Evolutionary conservation across 2,113 vertebrate genomes (phyloP).

Genomic region (Suricata suricatta): DNA sequence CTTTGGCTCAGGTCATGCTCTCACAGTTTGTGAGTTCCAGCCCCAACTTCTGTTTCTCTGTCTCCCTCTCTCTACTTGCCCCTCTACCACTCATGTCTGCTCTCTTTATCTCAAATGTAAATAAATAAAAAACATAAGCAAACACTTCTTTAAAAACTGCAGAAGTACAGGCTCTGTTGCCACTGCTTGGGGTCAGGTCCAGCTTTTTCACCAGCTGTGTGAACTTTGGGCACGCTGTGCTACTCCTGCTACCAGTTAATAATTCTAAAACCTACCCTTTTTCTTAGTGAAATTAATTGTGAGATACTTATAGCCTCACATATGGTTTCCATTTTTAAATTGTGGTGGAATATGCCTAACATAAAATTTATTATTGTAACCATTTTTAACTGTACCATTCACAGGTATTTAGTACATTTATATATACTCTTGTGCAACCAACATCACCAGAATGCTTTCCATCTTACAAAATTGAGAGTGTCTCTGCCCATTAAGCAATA

Average conservation of each 20-base stretch:
- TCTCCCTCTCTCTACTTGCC: no score
- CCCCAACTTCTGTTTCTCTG: no score
- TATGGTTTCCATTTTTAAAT: neutral
- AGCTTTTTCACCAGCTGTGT: neutral
- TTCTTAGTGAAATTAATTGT: neutral
- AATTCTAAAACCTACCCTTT: neutral
- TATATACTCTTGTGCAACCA: neutral
- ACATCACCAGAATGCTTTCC: neutral
- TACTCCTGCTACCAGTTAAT: neutral
- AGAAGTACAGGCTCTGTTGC: neutral
- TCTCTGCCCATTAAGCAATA: neutral
- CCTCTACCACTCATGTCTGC: no score
- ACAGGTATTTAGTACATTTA: neutral
- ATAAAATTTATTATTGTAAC: neutral
- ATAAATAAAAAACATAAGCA: no score
- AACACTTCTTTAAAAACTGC: neutral
- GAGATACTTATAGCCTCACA: neutral
- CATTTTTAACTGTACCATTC: neutral
- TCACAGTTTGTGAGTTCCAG: no score
- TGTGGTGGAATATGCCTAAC: neutral
- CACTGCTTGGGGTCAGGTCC: neutral
- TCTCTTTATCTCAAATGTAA: no score
- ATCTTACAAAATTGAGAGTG: neutral
- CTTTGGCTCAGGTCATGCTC: no score
- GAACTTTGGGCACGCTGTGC: neutral